phyloP scores from a whole-genome alignment of 2,113 vertebrate genomes.

The Petrocephalus zakoni region DNA sequence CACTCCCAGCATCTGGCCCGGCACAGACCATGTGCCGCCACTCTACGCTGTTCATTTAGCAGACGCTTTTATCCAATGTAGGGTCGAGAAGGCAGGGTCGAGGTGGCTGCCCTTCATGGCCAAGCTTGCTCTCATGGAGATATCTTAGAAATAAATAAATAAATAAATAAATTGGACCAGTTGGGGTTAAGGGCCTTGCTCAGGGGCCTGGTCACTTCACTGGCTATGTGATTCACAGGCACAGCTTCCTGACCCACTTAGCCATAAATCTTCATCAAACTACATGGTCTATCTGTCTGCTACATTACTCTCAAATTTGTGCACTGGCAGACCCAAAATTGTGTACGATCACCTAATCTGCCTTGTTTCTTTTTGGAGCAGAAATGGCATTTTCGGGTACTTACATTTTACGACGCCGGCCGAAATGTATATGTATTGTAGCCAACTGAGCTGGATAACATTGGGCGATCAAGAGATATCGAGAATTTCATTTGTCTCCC shows the following conservation, averaged over 20 bases:
- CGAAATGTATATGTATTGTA: not conserved
- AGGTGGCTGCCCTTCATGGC: too few species aligned
- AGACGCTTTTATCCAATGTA: not conserved
- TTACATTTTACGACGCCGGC: not conserved
- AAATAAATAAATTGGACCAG: not conserved
- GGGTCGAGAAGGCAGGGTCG: not conserved
- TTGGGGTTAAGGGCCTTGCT: not conserved
- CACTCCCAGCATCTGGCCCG: not conserved
- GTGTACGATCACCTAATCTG: conserved; percentile 21
- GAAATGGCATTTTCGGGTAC: not conserved
- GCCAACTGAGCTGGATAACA: not conserved
- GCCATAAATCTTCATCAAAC: not conserved
- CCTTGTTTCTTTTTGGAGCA: not conserved
- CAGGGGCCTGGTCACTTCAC: not conserved
- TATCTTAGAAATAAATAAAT: too few species aligned
- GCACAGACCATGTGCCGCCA: not conserved
- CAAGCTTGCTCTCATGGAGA: too few species aligned
- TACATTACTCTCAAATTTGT: not conserved
- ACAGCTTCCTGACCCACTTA: not conserved
- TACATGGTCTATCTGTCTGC: not conserved
- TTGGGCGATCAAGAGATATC: not conserved
- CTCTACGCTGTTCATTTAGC: not conserved
- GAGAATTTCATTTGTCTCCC: not conserved
- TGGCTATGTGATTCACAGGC: not conserved
- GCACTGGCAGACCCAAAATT: conserved; percentile 12